Evolutionary conservation across 1,140 invertebrate genomes (phyloP), one percentile per base, ranked within the genome.

Genomic region (Solenopsis fugax): DNA sequence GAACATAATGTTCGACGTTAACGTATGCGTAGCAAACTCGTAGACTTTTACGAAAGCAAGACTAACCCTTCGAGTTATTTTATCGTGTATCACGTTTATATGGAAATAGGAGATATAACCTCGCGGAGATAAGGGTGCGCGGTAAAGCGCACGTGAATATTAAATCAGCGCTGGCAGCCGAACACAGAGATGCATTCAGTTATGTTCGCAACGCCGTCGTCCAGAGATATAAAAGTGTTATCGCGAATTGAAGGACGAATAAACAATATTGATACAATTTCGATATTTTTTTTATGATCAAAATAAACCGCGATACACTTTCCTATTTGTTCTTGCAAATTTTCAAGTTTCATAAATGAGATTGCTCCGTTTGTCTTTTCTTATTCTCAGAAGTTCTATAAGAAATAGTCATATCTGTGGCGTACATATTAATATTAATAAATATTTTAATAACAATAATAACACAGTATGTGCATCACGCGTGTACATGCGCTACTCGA

Each of bases 141-240:
- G 50, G 3, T 71, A 71, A 87, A 89, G 75, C 29, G 29, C 13
- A 78, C 72, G 88, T 69, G 88, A 90, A 90, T 89, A 87, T 87
- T 90, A 90, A 89, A 90, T 84, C 76, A 58, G 5, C 34, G 34
- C 29, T 65, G 24, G 62, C 62, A 56, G 76, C 54, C 54, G 34
- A 65, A 64, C 62, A 54, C 29, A 75, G 56, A 67, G 50, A 81
- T 50, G 45, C 77, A 76, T 56, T 45, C n/a, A 29, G 41, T 45
- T 54, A 52, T 0, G 16, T 54, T 60, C 48, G 52, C 71, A 48
- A 62, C 45, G 18, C n/a, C 45, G 24, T 29, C 9, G 45, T 13
- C 34, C 16, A 50, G 62, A 18, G 85, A 89, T 80, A 50, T 62
- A 86, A 71, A 60, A 56, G 34, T 62, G 52, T 65, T 77, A 76